Conservation (phyloP, 2,888 invertebrate genomes). For the Choristoneura rosaceana region DNA sequence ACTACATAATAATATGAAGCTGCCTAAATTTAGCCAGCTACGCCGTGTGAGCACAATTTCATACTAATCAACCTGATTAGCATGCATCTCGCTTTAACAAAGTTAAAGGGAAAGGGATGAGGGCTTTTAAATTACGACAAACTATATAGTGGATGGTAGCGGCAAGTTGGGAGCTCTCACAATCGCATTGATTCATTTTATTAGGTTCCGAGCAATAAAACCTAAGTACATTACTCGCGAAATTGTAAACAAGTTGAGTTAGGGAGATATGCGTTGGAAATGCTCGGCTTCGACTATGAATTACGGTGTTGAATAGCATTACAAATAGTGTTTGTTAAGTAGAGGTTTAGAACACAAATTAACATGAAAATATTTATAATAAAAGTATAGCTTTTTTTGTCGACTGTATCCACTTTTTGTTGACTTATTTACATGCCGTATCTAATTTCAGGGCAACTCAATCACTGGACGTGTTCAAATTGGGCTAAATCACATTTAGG, state of each 20-base stretch:
- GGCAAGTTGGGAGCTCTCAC: background rate
- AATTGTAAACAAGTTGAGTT: no score
- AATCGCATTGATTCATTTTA: background rate
- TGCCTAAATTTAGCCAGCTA: slow-evolving; percentile 62
- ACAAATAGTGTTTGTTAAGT: no score
- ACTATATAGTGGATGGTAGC: background rate
- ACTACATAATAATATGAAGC: slow-evolving; percentile 36
- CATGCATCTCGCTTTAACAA: background rate
- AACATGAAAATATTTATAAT: no score
- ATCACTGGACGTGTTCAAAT: no score
- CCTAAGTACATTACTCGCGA: background rate
- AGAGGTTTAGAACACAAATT: no score
- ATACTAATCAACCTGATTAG: background rate
- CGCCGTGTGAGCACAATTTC: slow-evolving; percentile 1
- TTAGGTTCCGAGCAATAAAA: background rate
- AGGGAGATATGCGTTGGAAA: no score
- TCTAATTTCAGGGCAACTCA: background rate
- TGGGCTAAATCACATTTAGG: no score
- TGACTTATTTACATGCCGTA: no score
- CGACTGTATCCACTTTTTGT: no score
- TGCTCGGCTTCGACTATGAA: no score
- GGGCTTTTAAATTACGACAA: background rate
- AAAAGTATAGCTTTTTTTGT: no score
- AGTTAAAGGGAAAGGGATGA: background rate
- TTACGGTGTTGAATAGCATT: no score